Evolutionary conservation across 2,888 invertebrate species (phyloP), one percentile per base, ranked within the genome.

Genomic region (Drosophila mulleri): DNA sequence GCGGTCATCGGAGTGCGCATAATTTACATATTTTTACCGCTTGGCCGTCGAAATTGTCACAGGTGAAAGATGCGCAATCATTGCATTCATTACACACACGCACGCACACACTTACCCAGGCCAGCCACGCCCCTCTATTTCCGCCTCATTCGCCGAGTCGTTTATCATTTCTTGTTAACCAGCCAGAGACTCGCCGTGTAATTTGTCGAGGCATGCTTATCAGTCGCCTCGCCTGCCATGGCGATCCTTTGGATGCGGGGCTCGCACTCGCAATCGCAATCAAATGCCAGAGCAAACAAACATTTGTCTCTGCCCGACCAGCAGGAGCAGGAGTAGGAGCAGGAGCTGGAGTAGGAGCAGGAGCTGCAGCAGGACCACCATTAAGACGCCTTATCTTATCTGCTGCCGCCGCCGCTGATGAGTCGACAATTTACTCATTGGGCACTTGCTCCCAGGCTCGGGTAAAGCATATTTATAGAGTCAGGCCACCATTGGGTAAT

Each of bases 21-120:
- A 50, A 89, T 85, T 85, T 85, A 77, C 84, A 85, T 85, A 89
- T 87, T 86, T 88, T 66, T 69, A 70, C 48, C 62, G 79, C 70
- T 71, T 37, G 26, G 20, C 56, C 61, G 56, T 78, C 72, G 63
- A 83, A 80, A 88, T 88, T 85, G 84, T 89, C 84, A 85, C 84
- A 85, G 84, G 84, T 89, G 89, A 89, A 89, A 85, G 84, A 86
- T 80, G 83, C 54, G 61, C 80, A 74, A 74, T 78, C 74, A 75
- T 58, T 47, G 68, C 42, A 57, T 39, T 37, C 44, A 56, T 29
- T 44, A 47, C 57, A 37, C 70, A 53, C n/a, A 20, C 23, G 18
- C 37, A 20, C 52, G 16, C 52, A 37, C 20, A 16, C 16, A 16
- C 37, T 14, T 18, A 35, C 37, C n/a, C 18, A 1, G 20, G 35